Evolutionary conservation across 2,797 vertebrate species (phyloP), one percentile per base, ranked within the genome.

Genomic region (Hydrolagus colliei): DNA sequence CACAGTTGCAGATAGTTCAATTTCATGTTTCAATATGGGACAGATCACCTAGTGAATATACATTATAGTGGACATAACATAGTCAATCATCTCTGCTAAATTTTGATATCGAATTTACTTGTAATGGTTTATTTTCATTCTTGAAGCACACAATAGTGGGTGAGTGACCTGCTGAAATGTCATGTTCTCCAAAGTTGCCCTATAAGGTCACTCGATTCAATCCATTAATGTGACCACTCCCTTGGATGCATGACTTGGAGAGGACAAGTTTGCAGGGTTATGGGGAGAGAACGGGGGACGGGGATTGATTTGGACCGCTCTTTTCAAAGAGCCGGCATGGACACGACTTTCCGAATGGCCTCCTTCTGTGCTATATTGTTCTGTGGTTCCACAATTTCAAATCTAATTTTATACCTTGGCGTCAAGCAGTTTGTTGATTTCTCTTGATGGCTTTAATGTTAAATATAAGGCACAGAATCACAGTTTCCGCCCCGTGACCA

Each of bases 101-200:
- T 52, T 3, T 52, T 52, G 41, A 52, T 52, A 52, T 52, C 41
- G 1, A 1, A 52, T 52, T 52, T 52, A 52, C 41, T 52, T 52
- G 41, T 52, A 52, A 52, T 6, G 41, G 41, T 52, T 52, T 52
- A 52, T 52, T 52, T 52, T 52, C 41, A 6, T 27, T 52, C 41
- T 52, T 52, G 41, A 52, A 52, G 41, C 41, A 52, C 41, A 52
- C 3, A 6, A 52, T 18, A 35, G 71, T 67, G 20, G 65, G 41
- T 84, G 79, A 84, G 71, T 65, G 41, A 41, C 65, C 67, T 14
- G 32, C n/a, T 71, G 65, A 84, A 84, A 68, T 84, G 41, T 71
- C 41, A 11, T 52, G 32, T 41, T 84, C 79, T 35, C 65, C 41
- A 84, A 52, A 71, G 65, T 84, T 71, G 16, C 18, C 16, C 65